Evolutionary conservation across 2,888 invertebrate species (phyloP).

Genomic region (Rhogogaster chlorosoma): DNA sequence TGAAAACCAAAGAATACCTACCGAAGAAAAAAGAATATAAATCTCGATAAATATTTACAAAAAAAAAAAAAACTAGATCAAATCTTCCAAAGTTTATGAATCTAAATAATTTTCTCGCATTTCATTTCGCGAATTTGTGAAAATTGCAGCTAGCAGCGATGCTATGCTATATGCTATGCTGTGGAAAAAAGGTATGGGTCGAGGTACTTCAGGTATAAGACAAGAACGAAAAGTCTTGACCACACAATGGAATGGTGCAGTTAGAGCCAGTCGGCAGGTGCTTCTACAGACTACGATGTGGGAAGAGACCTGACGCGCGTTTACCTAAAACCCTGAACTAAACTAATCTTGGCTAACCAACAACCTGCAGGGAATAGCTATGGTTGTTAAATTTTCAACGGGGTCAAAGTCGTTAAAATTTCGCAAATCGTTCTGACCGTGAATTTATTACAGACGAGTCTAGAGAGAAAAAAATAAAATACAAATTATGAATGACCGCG

Average conservation of each 20-base stretch:
- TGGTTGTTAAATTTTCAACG: conserved; percentile 19
- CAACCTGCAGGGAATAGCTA: background rate
- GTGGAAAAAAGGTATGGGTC: background rate
- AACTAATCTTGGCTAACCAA: background rate
- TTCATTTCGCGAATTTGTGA: no score
- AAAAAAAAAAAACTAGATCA: background rate
- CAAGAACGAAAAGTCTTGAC: conserved; percentile 10
- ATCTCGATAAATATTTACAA: background rate
- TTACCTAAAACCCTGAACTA: background rate
- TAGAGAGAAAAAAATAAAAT: background rate
- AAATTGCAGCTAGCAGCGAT: no score
- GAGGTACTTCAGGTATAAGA: background rate
- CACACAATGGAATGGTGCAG: background rate
- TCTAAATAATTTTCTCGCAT: no score
- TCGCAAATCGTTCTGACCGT: conserved; percentile 4
- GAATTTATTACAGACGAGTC: background rate
- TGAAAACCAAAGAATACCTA: background rate
- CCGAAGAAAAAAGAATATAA: background rate
- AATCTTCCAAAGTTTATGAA: no score
- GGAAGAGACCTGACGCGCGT: background rate
- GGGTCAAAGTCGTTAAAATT: conserved; percentile 38
- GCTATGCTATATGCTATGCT: no score
- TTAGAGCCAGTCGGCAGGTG: conserved; percentile 31
- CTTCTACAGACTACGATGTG: background rate
- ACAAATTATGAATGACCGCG: background rate